phyloP scores from a whole-genome alignment of 2,888 invertebrate genomes.

The Sesia bembeciformis region DNA sequence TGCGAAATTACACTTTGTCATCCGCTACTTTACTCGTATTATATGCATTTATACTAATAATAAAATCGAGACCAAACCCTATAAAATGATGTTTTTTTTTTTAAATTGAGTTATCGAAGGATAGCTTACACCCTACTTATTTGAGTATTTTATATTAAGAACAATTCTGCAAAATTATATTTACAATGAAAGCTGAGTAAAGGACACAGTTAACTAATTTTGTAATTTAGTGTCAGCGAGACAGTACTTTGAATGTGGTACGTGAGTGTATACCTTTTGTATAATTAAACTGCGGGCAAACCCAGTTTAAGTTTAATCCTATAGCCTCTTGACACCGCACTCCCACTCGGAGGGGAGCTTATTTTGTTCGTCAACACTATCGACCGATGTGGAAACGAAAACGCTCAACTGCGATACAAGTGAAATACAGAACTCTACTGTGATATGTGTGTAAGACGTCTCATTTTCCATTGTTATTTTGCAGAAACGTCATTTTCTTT shows the following conservation, averaged over 20 bases:
- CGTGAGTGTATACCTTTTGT: constrained; percentile 60
- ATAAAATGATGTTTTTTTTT: too few relatives aligned
- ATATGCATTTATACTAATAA: too few relatives aligned
- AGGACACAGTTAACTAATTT: constrained; percentile 62
- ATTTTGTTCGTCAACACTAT: constrained; percentile 72
- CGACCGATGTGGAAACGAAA: constrained; percentile 62
- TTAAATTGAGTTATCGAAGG: too few relatives aligned
- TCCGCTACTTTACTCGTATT: too few relatives aligned
- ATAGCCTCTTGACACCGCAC: constrained; percentile 72
- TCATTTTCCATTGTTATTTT: constrained; percentile 37
- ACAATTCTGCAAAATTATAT: too few relatives aligned
- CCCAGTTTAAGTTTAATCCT: constrained; percentile 73
- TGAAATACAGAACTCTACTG: constrained; percentile 49
- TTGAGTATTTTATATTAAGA: too few relatives aligned
- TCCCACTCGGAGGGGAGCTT: constrained; percentile 59
- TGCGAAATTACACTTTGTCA: not conserved
- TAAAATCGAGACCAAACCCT: too few relatives aligned
- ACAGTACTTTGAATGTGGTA: constrained; percentile 41
- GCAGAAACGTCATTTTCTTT: constrained; percentile 29
- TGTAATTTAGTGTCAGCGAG: constrained; percentile 49
- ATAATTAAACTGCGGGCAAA: constrained; percentile 71
- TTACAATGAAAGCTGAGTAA: constrained; percentile 15
- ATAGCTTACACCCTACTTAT: too few relatives aligned
- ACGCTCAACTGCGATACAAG: constrained; percentile 37
- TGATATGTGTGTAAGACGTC: constrained; percentile 34